These are phyloP conservation scores for Limnodromus scolopaceus DNA, from an alignment of 2,797 vertebrate genomes.

Conservation along the genomic window DNA sequence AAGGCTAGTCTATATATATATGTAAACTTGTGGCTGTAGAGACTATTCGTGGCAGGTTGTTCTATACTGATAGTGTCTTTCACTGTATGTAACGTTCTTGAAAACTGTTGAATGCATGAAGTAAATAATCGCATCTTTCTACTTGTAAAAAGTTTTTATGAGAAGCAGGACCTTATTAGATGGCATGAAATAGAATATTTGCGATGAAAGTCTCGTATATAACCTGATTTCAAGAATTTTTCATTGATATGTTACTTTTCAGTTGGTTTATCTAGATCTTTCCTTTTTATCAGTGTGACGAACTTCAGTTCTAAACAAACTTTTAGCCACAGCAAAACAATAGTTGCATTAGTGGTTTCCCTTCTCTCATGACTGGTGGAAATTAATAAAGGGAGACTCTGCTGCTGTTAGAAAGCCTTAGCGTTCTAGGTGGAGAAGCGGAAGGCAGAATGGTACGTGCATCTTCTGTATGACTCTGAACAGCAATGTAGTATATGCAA, in stretches of 20 bases:
- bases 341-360: neutral
- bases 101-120: neutral
- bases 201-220: neutral
- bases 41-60: rapidly evolving
- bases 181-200: neutral
- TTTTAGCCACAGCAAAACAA: neutral
- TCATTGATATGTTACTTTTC: neutral
- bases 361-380: neutral
- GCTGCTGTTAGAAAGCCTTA: neutral
- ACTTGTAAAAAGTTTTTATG: neutral
- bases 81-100: neutral
- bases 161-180: neutral
- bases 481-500: neutral
- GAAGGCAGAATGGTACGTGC: neutral
- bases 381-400: neutral
- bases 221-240: neutral
- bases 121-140: neutral
- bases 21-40: neutral
- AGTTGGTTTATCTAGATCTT: neutral
- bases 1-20: neutral
- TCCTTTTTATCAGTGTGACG: neutral
- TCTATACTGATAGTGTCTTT: neutral
- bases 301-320: neutral
- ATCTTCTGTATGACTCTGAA: neutral
- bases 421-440: neutral